Conservation (phyloP, 2,113 vertebrate genomes). For the Hucho hucho region DNA sequence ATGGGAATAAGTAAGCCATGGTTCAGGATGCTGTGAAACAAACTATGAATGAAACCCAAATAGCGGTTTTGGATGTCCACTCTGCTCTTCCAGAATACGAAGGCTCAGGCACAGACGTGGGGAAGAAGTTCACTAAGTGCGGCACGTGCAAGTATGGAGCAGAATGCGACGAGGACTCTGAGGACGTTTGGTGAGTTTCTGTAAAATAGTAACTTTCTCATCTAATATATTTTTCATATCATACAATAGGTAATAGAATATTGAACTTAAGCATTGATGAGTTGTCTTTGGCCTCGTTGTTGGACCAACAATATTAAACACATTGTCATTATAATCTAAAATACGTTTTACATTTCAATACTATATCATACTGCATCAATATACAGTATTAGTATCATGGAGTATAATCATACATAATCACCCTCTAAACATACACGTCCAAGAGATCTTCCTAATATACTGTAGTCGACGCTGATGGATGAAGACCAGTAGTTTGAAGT, state of each 20-base stretch:
- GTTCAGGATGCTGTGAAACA: neutral
- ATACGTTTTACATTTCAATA: neutral
- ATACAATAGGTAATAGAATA: too few relatives aligned
- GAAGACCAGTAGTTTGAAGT: neutral
- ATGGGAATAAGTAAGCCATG: neutral
- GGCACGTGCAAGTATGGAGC: constrained; percentile 93
- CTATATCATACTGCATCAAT: neutral
- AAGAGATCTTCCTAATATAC: neutral
- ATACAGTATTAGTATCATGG: too few relatives aligned
- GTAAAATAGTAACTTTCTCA: neutral
- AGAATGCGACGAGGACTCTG: constrained; percentile 93
- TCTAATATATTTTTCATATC: too few relatives aligned
- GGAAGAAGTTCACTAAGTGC: constrained; percentile 91
- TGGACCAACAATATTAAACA: neutral
- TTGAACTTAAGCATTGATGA: too few relatives aligned
- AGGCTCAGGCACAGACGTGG: constrained; percentile 84
- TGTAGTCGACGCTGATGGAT: neutral
- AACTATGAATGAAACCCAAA: neutral
- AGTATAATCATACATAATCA: too few relatives aligned
- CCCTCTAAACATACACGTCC: too few relatives aligned
- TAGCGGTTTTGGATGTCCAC: neutral
- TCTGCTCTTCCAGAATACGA: constrained; percentile 81
- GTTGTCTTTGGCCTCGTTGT: neutral
- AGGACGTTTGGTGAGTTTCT: constrained; percentile 88
- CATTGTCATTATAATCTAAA: neutral